Percentiles rank a stretch among this genome's conserved stretches.
Conservation (phyloP, 2,797 vertebrate species). For the Cacajao melanocephalus region DNA sequence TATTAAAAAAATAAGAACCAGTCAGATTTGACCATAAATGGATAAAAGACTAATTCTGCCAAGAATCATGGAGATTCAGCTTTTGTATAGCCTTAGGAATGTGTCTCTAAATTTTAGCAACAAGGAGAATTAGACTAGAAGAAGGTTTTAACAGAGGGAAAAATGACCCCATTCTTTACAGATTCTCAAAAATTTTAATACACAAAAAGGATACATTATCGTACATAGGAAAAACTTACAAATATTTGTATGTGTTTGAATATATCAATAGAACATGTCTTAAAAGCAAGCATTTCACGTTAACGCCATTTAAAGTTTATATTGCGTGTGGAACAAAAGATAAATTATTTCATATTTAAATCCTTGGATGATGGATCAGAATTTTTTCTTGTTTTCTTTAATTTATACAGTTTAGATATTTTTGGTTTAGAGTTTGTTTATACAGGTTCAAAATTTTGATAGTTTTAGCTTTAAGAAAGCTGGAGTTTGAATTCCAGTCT, state of each 20-base stretch:
- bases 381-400: neutral
- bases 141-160: neutral
- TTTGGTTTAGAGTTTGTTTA: neutral
- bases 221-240: neutral
- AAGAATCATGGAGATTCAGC: neutral
- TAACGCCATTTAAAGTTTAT: neutral
- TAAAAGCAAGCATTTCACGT: neutral
- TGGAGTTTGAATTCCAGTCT: constrained; percentile 60
- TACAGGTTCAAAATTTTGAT: neutral
- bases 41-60: neutral
- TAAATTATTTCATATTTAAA: neutral
- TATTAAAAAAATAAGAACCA: neutral
- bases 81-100: neutral
- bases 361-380: neutral
- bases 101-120: neutral
- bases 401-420: neutral
- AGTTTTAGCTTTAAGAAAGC: neutral
- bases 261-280: neutral
- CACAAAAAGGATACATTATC: neutral
- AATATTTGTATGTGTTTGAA: neutral
- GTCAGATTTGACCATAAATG: neutral
- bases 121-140: neutral
- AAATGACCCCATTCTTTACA: neutral
- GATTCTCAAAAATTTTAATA: neutral
- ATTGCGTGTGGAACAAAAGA: neutral